Base-by-base conservation (phyloP, 2,113 vertebrate genomes). In the Mohoua ochrocephala region DNA sequence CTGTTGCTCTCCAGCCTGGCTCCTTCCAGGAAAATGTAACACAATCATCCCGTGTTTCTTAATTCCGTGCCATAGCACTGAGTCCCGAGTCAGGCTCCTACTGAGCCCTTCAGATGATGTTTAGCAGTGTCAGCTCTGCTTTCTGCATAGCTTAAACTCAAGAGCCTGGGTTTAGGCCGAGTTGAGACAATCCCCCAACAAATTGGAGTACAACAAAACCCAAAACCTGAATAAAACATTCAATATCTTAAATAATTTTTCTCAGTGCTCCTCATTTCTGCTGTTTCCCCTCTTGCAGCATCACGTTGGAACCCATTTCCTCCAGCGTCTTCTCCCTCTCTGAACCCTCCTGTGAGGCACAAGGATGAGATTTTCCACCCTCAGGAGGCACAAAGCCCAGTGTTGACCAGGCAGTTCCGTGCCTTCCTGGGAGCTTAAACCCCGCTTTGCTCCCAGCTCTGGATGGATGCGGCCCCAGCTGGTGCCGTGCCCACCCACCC, bases 1-100 rank as follows among this genome's bases (percentile, higher is more conserved):
- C 85, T 87, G 87, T 68, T 81, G 89, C 31, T 95, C 80, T 56
- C 31, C 35, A 87, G 83, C 77, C 54, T 83, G 83, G 56, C 76
- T 95, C 74, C 80, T 89, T 95, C 93, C 89, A 96, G 77, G 59
- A 96, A 86, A 95, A 70, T 86, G 93, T 91, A 97, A 96, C 52
- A 17, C n/a, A 91, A 68, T 74, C 37, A 1, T 26, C 61, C 63
- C 75, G 3, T n/a, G 60, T 71, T 95, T 85, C 90, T 87, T 59
- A 89, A 70, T 75, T 92, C 63, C 83, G 59, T 75, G 56, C 77
- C 95, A 85, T 11, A 93, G 84, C 87, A 39, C 13, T 69, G 74
- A 89, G 74, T 87, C 60, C 15, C 19, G 77, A 76, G 81, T 47
- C 61, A 69, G 89, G 41, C 45, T 54, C 94, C 89, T 57, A 0